These are phyloP conservation scores for Mionectes olivaceus DNA, from an alignment of 2,797 vertebrate species.

Conservation along the genomic window DNA sequence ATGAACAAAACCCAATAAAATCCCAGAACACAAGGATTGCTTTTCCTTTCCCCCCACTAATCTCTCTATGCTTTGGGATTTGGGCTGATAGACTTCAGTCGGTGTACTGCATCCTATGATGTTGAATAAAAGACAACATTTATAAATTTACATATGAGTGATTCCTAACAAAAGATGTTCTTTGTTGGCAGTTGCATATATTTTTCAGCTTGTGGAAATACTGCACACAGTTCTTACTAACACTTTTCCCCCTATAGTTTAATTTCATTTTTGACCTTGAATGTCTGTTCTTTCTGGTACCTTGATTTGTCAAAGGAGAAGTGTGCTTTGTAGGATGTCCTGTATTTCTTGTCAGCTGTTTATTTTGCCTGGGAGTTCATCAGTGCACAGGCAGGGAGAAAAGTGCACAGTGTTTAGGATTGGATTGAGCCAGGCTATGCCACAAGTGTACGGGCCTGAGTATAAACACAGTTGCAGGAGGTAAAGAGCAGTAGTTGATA, in stretches of 20 bases:
- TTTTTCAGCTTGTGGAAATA: background rate
- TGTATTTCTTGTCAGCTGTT: background rate
- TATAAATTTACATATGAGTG: background rate
- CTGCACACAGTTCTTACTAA: background rate
- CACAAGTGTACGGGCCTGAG: background rate
- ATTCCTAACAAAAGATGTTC: background rate
- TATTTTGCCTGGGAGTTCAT: background rate
- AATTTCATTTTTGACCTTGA: background rate
- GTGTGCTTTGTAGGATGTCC: background rate
- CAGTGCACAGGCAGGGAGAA: background rate
- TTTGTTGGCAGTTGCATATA: fast-evolving
- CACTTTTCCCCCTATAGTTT: background rate
- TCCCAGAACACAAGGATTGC: background rate
- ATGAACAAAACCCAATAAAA: background rate
- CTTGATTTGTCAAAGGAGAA: background rate
- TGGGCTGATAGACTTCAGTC: background rate
- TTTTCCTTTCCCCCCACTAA: background rate
- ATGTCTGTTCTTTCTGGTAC: background rate
- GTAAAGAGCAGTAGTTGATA: background rate
- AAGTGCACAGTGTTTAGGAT: background rate
- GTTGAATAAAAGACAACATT: background rate
- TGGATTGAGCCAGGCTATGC: background rate
- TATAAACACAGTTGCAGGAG: background rate
- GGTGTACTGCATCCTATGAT: background rate
- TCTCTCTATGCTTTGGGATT: background rate